Evolutionary conservation across 1,140 invertebrate species (phyloP).

Genomic region (Monochamus saltuarius): DNA sequence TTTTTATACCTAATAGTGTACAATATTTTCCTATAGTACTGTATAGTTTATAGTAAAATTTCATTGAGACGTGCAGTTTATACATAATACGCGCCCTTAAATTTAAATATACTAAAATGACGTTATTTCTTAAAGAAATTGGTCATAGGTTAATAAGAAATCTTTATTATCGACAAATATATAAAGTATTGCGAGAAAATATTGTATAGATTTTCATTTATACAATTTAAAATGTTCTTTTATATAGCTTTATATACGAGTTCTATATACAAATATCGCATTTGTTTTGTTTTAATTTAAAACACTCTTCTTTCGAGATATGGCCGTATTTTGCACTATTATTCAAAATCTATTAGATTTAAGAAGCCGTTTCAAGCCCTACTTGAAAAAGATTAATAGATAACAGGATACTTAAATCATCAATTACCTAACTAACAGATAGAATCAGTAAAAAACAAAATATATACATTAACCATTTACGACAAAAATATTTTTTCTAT

Average conservation of each 20-base stretch:
- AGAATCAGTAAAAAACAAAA: not conserved
- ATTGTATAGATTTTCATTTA: constrained; percentile 21
- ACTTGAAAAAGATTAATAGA: constrained; percentile 21
- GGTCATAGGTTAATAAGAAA: not conserved
- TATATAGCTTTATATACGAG: constrained; percentile 10
- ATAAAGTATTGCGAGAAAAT: constrained; percentile 23
- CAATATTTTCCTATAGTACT: not conserved
- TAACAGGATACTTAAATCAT: not conserved
- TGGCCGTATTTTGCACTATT: constrained; percentile 31
- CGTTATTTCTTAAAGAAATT: not conserved
- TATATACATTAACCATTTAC: too few relatives aligned
- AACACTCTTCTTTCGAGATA: constrained; percentile 27
- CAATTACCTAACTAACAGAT: not conserved
- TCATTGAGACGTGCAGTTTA: constrained; percentile 3
- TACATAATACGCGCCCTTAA: not conserved
- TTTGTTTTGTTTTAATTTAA: constrained; percentile 36
- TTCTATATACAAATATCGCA: constrained; percentile 20
- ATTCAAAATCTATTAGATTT: constrained; percentile 28
- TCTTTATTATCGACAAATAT: constrained; percentile 13
- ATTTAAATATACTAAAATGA: not conserved
- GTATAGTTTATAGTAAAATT: constrained; percentile 8
- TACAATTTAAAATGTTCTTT: constrained; percentile 21
- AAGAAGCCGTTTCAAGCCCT: constrained; percentile 31
- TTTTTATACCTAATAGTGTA: too few relatives aligned
- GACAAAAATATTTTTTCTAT: too few relatives aligned